These are phyloP conservation scores for Gadus macrocephalus DNA, from an alignment of 2,113 vertebrate species.

Conservation along the genomic window DNA sequence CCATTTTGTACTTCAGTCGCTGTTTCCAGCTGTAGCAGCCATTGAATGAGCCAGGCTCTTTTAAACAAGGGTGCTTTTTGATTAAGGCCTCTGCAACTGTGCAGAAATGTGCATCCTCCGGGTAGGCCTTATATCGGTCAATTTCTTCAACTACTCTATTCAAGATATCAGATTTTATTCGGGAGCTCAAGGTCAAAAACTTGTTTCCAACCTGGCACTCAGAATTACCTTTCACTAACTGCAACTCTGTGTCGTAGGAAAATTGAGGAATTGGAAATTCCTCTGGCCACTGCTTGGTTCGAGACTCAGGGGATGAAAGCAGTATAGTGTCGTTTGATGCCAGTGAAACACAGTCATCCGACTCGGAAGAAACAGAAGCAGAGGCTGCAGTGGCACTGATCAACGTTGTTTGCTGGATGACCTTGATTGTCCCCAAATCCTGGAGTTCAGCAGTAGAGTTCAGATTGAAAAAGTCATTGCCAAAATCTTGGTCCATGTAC, in stretches of 20 bases:
- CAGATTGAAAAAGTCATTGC: constrained; percentile 38
- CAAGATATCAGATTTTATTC: too few relatives aligned
- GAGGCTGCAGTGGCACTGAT: constrained; percentile 9
- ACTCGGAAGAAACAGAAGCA: constrained; percentile 9
- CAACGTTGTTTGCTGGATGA: constrained; percentile 27
- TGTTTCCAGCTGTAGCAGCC: constrained; percentile 16
- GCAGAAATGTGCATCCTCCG: too few relatives aligned
- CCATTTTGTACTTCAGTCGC: constrained; percentile 27
- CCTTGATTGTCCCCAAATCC: constrained; percentile 30
- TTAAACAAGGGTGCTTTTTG: constrained; percentile 16
- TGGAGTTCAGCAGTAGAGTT: constrained; percentile 25
- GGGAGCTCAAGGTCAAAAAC: too few relatives aligned
- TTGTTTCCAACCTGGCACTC: too few relatives aligned
- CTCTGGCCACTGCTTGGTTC: constrained; percentile 21
- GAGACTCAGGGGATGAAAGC: constrained; percentile 27
- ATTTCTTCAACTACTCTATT: too few relatives aligned
- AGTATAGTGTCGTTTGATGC: constrained; percentile 22
- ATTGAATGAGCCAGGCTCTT: constrained; percentile 15
- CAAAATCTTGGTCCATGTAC: constrained; percentile 38
- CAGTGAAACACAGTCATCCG: constrained; percentile 5
- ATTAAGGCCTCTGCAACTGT: constrained; percentile 1
- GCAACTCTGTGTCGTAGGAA: too few relatives aligned
- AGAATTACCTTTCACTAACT: too few relatives aligned
- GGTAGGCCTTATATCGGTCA: too few relatives aligned
- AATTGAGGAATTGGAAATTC: constrained; percentile 7